Percentiles rank a stretch among this genome's conserved stretches.
Evolutionary conservation across 2,888 invertebrate genomes (phyloP).

Genomic region (Amaurobius ferox): DNA sequence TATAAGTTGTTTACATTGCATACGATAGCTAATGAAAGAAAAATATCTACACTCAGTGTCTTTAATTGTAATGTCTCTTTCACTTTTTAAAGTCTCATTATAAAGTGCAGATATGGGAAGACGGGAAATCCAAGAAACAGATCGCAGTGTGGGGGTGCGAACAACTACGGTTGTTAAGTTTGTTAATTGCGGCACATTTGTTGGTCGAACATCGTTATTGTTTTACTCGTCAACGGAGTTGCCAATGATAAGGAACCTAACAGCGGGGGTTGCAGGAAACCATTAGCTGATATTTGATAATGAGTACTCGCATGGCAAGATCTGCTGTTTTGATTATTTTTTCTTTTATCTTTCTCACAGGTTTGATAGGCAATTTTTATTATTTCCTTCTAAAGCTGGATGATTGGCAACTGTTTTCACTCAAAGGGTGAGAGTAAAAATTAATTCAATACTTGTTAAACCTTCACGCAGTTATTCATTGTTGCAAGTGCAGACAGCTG

Average conservation of each 20-base stretch:
- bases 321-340: not conserved
- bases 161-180: not conserved
- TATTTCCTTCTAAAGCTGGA: not conserved
- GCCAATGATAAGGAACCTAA: not conserved
- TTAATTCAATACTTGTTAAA: no score
- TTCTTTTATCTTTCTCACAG: not conserved
- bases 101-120: not conserved
- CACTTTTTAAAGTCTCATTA: not conserved
- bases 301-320: not conserved
- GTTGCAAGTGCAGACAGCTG: no score
- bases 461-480: no score
- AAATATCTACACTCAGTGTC: no score
- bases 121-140: not conserved
- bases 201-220: conserved; percentile 4
- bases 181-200: conserved; percentile 14
- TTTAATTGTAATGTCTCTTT: not conserved
- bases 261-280: conserved; percentile 20
- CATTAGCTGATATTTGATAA: conserved; percentile 9
- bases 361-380: not conserved
- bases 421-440: not conserved
- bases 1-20: no score
- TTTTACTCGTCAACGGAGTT: not conserved
- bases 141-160: not conserved
- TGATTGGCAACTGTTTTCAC: not conserved
- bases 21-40: no score